Conservation (phyloP, 2,888 invertebrate species). For the Drosophila sordidula region DNA sequence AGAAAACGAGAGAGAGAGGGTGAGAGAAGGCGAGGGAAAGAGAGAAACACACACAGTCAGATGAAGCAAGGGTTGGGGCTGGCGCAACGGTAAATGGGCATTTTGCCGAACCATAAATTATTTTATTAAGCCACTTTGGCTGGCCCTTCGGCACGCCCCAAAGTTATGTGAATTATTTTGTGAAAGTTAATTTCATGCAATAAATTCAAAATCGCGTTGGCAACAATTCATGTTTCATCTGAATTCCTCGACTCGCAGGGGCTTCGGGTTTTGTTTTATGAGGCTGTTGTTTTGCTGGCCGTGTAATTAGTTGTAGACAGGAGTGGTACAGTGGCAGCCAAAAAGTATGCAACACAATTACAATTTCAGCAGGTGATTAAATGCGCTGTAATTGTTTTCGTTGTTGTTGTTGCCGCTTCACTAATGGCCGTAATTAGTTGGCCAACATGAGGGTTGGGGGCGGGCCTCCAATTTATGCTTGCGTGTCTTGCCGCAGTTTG, state of each 20-base stretch:
- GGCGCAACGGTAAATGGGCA: constrained; percentile 62
- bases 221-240: constrained; percentile 49
- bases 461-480: constrained; percentile 66
- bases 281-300: constrained; percentile 30
- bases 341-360: constrained; percentile 82
- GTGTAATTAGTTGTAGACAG: constrained; percentile 54
- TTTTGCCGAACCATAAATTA: constrained; percentile 73
- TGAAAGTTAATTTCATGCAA: constrained; percentile 80
- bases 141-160: constrained; percentile 65
- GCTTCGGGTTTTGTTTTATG: constrained; percentile 42
- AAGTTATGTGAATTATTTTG: constrained; percentile 78
- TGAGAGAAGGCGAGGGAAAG: background rate
- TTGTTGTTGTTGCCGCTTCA: constrained; percentile 53
- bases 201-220: constrained; percentile 78
- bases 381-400: constrained; percentile 83
- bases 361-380: constrained; percentile 84
- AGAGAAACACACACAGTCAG: constrained; percentile 11
- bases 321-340: constrained; percentile 22
- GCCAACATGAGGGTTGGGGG: constrained; percentile 34
- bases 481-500: constrained; percentile 67
- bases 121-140: constrained; percentile 79
- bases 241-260: constrained; percentile 16
- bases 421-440: constrained; percentile 80
- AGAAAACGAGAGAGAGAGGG: background rate
- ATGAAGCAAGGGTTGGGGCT: background rate